phyloP scores from a whole-genome alignment of 1,140 invertebrate genomes.

The Schmidtea mediterranea region DNA sequence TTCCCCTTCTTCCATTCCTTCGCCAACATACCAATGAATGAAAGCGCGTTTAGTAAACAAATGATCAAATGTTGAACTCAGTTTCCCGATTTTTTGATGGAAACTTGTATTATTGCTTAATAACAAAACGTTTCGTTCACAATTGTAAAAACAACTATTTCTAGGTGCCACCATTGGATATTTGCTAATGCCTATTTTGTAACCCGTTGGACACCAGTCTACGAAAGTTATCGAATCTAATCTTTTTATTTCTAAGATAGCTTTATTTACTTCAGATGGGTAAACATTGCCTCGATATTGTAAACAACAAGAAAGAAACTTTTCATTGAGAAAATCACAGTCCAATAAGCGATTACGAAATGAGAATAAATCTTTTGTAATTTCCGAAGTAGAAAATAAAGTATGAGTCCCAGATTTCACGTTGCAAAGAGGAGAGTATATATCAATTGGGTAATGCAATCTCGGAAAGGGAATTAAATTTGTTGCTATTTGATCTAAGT shows the following conservation, averaged over 20 bases:
- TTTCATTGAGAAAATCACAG: constrained; percentile 58
- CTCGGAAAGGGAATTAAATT: constrained; percentile 28
- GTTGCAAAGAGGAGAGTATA: constrained; percentile 20
- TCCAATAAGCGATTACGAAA: constrained; percentile 67
- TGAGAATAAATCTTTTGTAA: constrained; percentile 64
- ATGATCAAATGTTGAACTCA: too few species aligned
- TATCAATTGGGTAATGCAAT: constrained; percentile 25
- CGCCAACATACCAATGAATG: too few species aligned
- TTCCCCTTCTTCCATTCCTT: constrained; percentile 13
- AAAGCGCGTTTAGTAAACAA: constrained; percentile 10
- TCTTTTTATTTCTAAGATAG: too few species aligned
- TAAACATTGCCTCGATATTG: too few species aligned
- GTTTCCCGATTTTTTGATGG: too few species aligned
- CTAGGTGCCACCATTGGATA: constrained; percentile 16
- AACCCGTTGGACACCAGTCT: constrained; percentile 12
- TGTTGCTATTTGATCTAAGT: constrained; percentile 29
- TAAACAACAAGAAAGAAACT: constrained; percentile 48
- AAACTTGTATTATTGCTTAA: too few species aligned
- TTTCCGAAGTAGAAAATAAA: constrained; percentile 39
- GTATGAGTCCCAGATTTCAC: constrained; percentile 25
- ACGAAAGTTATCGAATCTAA: constrained; percentile 10
- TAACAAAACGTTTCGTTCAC: too few species aligned
- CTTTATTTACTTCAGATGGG: too few species aligned
- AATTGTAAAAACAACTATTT: too few species aligned
- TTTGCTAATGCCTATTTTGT: constrained; percentile 18